Evolutionary conservation across 23 tunicate genomes (phyloP), one percentile per base, ranked within the genome.

Genomic region (Halocynthia aurantium): DNA sequence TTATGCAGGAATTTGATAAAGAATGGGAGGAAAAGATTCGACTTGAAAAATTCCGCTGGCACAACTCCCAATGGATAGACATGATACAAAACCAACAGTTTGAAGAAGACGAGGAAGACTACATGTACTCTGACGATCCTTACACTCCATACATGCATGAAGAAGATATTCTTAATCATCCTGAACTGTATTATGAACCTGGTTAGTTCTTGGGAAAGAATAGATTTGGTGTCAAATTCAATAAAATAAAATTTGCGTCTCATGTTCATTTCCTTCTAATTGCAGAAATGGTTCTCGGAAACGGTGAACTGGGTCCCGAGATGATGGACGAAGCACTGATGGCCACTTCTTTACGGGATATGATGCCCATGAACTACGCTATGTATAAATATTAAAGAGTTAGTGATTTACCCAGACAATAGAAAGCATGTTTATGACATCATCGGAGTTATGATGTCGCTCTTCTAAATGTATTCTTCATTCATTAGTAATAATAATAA

Each of bases 1-100:
- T 6, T 53, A 62, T 8, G 7, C 62, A 92, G 96, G 99, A 96
- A 67, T 86, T 78, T 67, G 91, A 96, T 58, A 69, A 76, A 50
- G 91, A 82, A 49, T 96, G 99, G 99, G 91, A 81, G 57, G 80
- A 82, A 44, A 81, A 89, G 49, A 85, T 96, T 22, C 76, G 77
- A 58, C 40, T 86, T 18, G 88, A 89, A 22, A 96, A 96, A 81
- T 96, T 96, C 69, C 83, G 85, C 7, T 96, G 96, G 96, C 99
- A 96, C 73, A 96, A 96, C 63, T 90, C 99, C 12, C 99, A 96
- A 79, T 96, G 99, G 99, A 88, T 96, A 15, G 99, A 96, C 11
- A 96, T 96, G 95, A 86, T 94, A 17, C 90, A 88, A 75, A 90
- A 76, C 51, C 90, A 84, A 62, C 92, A 86, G 55, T 80, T 82